Percentiles rank a stretch among this genome's conserved stretches.
Conservation (phyloP, 2,113 vertebrate species). For the Triplophysa dalaica region DNA sequence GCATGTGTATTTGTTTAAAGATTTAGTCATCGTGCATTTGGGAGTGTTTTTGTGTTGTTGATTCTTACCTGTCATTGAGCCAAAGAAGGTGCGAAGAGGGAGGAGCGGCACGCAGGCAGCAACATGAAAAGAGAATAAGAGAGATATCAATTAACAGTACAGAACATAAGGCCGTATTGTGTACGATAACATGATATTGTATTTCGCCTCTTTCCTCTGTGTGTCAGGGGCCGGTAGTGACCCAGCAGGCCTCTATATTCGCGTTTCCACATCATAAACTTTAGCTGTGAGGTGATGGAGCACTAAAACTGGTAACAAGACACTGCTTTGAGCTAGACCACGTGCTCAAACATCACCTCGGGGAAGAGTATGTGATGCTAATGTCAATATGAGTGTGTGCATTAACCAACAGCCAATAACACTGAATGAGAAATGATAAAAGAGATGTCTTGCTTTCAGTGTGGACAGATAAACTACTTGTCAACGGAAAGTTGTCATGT, state of each 20-base stretch:
- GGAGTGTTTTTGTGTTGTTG: conserved; percentile 1
- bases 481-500: neutral
- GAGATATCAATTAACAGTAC: conserved; percentile 32
- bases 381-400: neutral
- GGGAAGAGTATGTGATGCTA: neutral
- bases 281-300: conserved; percentile 15
- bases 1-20: conserved; percentile 7
- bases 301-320: neutral
- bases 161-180: conserved; percentile 26
- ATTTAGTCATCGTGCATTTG: conserved; percentile 20
- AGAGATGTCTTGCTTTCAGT: no score
- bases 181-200: conserved; percentile 24
- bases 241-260: conserved; percentile 4
- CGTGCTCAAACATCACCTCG: neutral
- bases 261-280: conserved; percentile 21
- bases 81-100: conserved; percentile 8
- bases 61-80: conserved; percentile 51
- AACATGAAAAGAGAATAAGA: conserved; percentile 46
- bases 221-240: conserved; percentile 22
- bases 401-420: no score
- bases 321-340: conserved; percentile 4
- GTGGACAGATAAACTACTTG: no score
- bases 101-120: conserved; percentile 36
- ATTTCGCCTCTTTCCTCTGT: conserved; percentile 30
- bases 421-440: no score